Base-by-base conservation (phyloP, 2,888 invertebrate species). In the Candidula unifasciata region DNA sequence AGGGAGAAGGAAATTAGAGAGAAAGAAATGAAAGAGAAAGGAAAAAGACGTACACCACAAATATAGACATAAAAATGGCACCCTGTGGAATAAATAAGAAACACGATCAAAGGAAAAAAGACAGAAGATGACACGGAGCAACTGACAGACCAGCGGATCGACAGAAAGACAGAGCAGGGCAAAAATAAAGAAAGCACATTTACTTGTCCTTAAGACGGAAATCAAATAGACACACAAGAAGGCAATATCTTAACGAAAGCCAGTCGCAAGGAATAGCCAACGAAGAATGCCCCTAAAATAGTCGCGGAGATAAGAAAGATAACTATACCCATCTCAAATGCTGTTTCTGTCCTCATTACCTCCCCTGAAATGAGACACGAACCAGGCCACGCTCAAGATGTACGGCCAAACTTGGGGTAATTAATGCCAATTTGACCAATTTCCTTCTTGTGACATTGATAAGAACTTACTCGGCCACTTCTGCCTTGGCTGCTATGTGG, bases 371-470 rank as follows among this genome's bases (percentile, higher is more conserved):
- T 37, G 52, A 74, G 82, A 68, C 82, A 82, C 37, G 35, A 30
- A 68, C 76, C 82, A 66, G 76, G 44, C 33, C 76, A 33, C 76
- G 37, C 57, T 37, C 33, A 21, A 74, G 82, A 64, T 64, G 74
- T 57, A 60, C 35, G 73, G 37, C 52, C 82, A 76, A 82, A 82
- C 76, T 35, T 76, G 37, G 8, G 37, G 76, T 76, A 82, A 82
- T 82, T 82, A 82, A 82, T 82, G 82, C 76, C 82, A 82, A 82
- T 82, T 82, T 82, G 76, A 66, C 76, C 82, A 82, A 82, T 76
- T 76, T 82, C 66, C 44, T 74, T 27, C 52, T 66, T 13, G 66
- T 73, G 76, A 73, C 71, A 68, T 57, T 80, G 80, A 80, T 80
- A 80, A 80, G 71, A 44, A 18, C 24, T 3, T 54, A 52, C 78